Percentiles rank a stretch among this genome's conserved stretches.
These are phyloP conservation scores for Nestor notabilis DNA, from an alignment of 2,113 vertebrate species.

Conservation along the genomic window DNA sequence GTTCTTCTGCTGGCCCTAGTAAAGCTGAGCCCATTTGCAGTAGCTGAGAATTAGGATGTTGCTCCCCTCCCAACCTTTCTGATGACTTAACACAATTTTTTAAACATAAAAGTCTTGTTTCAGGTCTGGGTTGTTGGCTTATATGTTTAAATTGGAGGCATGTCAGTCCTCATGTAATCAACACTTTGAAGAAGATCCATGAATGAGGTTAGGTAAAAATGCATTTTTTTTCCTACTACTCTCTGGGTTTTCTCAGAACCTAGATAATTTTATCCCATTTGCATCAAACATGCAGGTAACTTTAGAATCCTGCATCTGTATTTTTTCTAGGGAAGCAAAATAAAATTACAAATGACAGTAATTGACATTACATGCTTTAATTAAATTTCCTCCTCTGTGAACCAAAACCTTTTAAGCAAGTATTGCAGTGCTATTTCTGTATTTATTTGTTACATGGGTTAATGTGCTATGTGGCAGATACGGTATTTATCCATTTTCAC, in stretches of 20 bases:
- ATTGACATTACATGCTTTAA: constrained; percentile 83
- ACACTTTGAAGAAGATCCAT: constrained; percentile 21
- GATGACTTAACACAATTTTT: constrained; percentile 18
- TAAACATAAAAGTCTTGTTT: not conserved
- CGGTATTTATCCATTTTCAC: constrained; percentile 70
- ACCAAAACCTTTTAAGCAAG: constrained; percentile 81
- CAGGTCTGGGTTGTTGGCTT: not conserved
- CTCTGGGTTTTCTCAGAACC: constrained; percentile 80
- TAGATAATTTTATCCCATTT: constrained; percentile 82
- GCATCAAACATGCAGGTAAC: constrained; percentile 84
- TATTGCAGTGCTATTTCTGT: constrained; percentile 79
- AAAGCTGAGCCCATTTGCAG: not conserved
- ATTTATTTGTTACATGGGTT: constrained; percentile 75
- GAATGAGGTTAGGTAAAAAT: constrained; percentile 56
- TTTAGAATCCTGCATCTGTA: constrained; percentile 80
- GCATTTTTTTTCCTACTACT: constrained; percentile 21
- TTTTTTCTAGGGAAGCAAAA: constrained; percentile 78
- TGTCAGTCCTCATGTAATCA: constrained; percentile 16
- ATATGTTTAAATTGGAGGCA: not conserved
- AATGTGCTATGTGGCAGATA: constrained; percentile 73
- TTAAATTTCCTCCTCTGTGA: constrained; percentile 82
- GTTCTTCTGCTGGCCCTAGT: not conserved
- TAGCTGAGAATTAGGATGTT: not conserved
- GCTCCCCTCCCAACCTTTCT: not conserved
- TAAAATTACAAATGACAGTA: constrained; percentile 83